Conservation (phyloP, 2,888 invertebrate species). For the Dusona sp. region DNA sequence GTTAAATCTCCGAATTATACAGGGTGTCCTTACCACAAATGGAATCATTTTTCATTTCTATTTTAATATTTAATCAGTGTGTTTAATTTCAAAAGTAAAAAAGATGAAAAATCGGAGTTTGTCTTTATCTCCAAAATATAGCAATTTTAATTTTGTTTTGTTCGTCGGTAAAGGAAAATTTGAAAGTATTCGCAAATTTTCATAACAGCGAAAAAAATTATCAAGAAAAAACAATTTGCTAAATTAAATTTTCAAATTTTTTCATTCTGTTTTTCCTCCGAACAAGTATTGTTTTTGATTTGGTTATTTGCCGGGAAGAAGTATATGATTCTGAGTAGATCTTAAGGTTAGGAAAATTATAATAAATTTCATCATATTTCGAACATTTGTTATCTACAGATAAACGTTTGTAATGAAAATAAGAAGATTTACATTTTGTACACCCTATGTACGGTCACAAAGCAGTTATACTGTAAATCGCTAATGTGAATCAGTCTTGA, state of each 20-base stretch:
- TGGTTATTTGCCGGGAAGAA: background rate
- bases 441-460: conserved; percentile 24
- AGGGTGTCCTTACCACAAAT: conserved; percentile 3
- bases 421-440: background rate
- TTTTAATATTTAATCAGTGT: background rate
- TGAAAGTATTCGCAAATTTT: background rate
- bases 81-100: no score
- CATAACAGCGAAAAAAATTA: background rate
- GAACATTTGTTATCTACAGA: background rate
- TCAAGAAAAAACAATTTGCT: background rate
- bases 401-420: background rate
- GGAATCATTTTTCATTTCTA: background rate
- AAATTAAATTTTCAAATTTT: background rate
- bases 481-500: conserved; percentile 30
- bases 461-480: conserved; percentile 33
- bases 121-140: background rate
- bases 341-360: no score
- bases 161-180: background rate
- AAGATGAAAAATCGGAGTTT: no score
- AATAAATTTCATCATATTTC: no score
- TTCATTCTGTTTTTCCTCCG: background rate
- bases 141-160: background rate
- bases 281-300: background rate
- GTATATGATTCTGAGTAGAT: background rate
- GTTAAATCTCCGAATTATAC: conserved; percentile 14